Evolutionary conservation across 1,140 invertebrate genomes (phyloP).

Genomic region (Atta colombica): DNA sequence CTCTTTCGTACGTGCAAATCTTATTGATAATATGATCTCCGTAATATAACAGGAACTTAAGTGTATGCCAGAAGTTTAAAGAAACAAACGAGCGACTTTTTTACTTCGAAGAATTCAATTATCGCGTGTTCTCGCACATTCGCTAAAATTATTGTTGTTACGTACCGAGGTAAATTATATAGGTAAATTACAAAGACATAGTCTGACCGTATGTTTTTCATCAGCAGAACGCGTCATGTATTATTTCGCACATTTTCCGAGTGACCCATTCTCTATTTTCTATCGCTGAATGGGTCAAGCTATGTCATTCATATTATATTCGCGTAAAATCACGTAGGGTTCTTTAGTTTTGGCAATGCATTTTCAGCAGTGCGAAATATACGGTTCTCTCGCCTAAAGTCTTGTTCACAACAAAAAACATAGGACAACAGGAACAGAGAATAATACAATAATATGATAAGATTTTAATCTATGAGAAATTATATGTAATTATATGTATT

Average conservation of each 20-base stretch:
- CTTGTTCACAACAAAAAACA: too few species aligned
- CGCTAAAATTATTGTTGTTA: constrained; percentile 25
- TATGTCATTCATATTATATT: constrained; percentile 46
- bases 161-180: neutral
- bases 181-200: too few species aligned
- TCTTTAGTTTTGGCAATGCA: constrained; percentile 23
- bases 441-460: too few species aligned
- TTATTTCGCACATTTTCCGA: constrained; percentile 18
- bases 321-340: constrained; percentile 17
- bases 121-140: neutral
- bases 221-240: too few species aligned
- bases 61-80: neutral
- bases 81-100: neutral
- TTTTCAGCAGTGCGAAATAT: constrained; percentile 11
- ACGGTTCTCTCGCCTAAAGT: neutral
- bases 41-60: neutral
- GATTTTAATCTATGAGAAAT: too few species aligned
- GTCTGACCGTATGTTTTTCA: neutral
- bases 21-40: neutral
- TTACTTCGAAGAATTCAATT: constrained; percentile 16
- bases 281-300: constrained; percentile 34
- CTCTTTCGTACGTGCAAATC: neutral
- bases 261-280: constrained; percentile 47
- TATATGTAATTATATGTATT: too few species aligned
- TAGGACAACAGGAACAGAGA: too few species aligned